A percentile compares a stretch with the other conserved stretches of the same genome.
Evolutionary conservation across 2,797 vertebrate genomes (phyloP).

Genomic region (Muscicapa comitata): DNA sequence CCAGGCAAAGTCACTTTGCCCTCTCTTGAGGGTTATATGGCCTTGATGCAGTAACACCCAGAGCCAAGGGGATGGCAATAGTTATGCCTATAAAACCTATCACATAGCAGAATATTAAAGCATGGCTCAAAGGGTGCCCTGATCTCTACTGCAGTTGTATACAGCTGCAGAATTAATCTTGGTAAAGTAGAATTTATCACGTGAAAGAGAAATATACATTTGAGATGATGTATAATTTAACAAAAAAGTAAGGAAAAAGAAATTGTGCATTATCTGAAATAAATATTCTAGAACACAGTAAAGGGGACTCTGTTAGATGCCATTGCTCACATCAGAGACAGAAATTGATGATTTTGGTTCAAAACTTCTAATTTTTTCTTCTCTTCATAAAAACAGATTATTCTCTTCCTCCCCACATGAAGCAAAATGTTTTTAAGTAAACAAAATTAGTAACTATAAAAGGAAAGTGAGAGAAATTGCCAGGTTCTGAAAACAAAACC

Average conservation of each 20-base stretch:
- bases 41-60: neutral
- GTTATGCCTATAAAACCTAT: neutral
- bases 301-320: slow-evolving; percentile 52
- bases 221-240: slow-evolving; percentile 73
- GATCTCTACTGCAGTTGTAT: slow-evolving; percentile 20
- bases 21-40: slow-evolving; percentile 19
- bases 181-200: slow-evolving; percentile 70
- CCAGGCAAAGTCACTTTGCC: slow-evolving; percentile 17
- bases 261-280: slow-evolving; percentile 71
- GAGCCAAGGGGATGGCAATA: neutral
- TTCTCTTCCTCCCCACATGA: neutral
- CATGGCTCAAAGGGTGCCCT: neutral
- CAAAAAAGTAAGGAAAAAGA: slow-evolving; percentile 59
- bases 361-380: slow-evolving; percentile 33
- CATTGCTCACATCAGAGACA: slow-evolving; percentile 65
- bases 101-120: neutral
- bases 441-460: slow-evolving; percentile 57
- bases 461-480: slow-evolving; percentile 48
- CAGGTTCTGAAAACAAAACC: slow-evolving; percentile 46
- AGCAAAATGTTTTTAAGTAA: slow-evolving; percentile 60
- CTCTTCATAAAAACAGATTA: neutral
- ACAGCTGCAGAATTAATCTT: slow-evolving; percentile 66
- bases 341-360: slow-evolving; percentile 53
- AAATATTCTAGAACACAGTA: slow-evolving; percentile 62
- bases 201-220: slow-evolving; percentile 71